Evolutionary conservation across 2,888 invertebrate species (phyloP).

Genomic region (Bhutanitis thaidina): DNA sequence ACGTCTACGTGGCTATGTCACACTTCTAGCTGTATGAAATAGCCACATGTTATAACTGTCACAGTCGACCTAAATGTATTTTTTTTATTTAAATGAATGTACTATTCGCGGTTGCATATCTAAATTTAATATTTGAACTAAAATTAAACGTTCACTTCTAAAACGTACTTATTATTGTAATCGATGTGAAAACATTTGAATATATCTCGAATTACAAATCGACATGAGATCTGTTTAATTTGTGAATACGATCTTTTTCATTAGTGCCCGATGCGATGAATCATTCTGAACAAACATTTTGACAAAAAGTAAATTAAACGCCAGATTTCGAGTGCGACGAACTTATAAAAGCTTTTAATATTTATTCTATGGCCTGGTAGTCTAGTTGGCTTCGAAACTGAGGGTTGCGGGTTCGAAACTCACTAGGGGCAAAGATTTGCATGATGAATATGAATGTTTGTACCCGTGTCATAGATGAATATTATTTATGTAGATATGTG

Average conservation of each 20-base stretch:
- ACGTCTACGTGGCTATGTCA: constrained; percentile 40
- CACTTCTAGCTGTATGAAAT: too few species aligned
- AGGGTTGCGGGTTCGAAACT: too few species aligned
- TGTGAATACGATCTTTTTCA: constrained; percentile 59
- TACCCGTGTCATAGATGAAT: too few species aligned
- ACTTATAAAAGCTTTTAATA: constrained; percentile 54
- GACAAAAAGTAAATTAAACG: constrained; percentile 63
- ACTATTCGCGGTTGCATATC: too few species aligned
- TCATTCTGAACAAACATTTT: constrained; percentile 67
- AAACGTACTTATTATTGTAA: not conserved
- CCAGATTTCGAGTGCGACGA: constrained; percentile 34
- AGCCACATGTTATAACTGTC: not conserved
- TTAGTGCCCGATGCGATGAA: constrained; percentile 69
- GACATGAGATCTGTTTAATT: constrained; percentile 68
- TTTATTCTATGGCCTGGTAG: too few species aligned
- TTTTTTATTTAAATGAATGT: too few species aligned
- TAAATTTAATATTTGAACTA: too few species aligned
- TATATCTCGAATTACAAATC: constrained; percentile 65
- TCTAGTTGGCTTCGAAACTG: too few species aligned
- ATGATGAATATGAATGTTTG: too few species aligned
- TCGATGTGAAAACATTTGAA: not conserved
- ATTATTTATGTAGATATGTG: too few species aligned
- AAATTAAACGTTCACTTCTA: too few species aligned
- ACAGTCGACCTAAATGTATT: not conserved
- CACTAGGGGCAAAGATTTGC: too few species aligned